A percentile compares a stretch with the other conserved stretches of the same genome.
phyloP scores from a whole-genome alignment of 2,113 vertebrate genomes.

The Asarcornis scutulata region DNA sequence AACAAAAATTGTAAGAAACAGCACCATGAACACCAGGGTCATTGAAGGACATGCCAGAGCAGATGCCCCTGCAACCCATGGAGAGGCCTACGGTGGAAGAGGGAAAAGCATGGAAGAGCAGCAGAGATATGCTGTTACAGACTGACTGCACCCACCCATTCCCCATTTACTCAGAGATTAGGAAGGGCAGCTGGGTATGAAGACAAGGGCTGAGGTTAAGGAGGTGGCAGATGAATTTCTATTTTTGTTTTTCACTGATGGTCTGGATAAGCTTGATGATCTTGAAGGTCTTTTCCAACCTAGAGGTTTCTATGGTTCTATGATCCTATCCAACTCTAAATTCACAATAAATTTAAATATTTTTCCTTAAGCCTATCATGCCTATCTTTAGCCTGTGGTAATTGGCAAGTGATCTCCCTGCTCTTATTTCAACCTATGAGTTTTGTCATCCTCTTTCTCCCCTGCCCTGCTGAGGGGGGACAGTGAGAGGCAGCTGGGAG shows the following conservation, averaged over 20 bases:
- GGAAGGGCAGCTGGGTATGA: rapidly evolving
- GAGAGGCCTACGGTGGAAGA: not conserved
- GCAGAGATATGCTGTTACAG: rapidly evolving
- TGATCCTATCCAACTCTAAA: too few relatives aligned
- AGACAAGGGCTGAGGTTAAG: not conserved
- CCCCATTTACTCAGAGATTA: not conserved
- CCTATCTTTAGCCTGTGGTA: too few relatives aligned
- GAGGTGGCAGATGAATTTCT: too few relatives aligned
- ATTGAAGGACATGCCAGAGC: not conserved
- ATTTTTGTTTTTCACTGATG: too few relatives aligned
- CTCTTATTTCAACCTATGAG: too few relatives aligned
- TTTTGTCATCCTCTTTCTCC: too few relatives aligned
- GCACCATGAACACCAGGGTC: not conserved
- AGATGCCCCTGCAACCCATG: not conserved
- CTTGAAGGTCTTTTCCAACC: too few relatives aligned
- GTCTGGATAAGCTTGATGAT: too few relatives aligned
- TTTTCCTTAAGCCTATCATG: too few relatives aligned
- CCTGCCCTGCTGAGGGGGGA: not conserved
- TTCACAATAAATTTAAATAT: too few relatives aligned
- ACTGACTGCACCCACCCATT: not conserved
- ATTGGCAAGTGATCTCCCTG: too few relatives aligned
- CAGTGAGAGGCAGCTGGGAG: not conserved
- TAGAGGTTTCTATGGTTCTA: too few relatives aligned
- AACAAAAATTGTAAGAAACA: not conserved
- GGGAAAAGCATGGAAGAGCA: not conserved